A percentile compares a stretch with the other conserved stretches of the same genome.
Conservation (phyloP, 2,113 vertebrate genomes). For the Phrynosoma platyrhinos region DNA sequence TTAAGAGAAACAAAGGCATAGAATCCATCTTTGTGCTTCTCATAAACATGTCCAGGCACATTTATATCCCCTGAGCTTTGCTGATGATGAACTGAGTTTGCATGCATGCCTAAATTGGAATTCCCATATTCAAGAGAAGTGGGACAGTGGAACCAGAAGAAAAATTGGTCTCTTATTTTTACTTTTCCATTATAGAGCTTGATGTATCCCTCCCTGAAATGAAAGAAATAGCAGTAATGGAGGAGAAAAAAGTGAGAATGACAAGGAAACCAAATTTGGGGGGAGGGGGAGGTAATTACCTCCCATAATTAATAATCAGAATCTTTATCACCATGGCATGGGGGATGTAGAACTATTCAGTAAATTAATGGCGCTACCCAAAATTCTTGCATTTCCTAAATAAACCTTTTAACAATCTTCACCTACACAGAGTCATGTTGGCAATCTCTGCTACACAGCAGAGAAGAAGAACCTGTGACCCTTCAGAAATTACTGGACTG, state of each 20-base stretch:
- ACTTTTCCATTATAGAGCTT: background rate
- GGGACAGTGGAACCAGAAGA: background rate
- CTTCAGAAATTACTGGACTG: background rate
- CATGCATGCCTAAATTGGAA: too few relatives aligned
- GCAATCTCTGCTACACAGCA: background rate
- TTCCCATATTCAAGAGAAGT: background rate
- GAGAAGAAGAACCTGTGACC: background rate
- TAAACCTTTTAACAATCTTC: background rate
- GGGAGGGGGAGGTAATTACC: too few relatives aligned
- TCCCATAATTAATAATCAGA: background rate
- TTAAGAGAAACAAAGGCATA: background rate
- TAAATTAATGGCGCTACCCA: background rate
- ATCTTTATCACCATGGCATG: background rate
- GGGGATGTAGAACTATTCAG: too few relatives aligned
- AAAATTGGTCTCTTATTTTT: background rate
- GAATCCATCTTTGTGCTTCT: background rate
- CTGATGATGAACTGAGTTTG: background rate
- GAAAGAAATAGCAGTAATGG: background rate
- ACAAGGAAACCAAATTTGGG: background rate
- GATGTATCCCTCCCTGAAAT: background rate
- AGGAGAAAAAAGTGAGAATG: background rate
- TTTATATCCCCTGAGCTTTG: background rate
- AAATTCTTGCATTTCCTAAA: background rate
- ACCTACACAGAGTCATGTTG: accelerated
- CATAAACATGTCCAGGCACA: background rate